Percentiles rank a stretch among this genome's conserved stretches.
phyloP scores from a whole-genome alignment of 2,797 vertebrate species.

The Eremophila alpestris region DNA sequence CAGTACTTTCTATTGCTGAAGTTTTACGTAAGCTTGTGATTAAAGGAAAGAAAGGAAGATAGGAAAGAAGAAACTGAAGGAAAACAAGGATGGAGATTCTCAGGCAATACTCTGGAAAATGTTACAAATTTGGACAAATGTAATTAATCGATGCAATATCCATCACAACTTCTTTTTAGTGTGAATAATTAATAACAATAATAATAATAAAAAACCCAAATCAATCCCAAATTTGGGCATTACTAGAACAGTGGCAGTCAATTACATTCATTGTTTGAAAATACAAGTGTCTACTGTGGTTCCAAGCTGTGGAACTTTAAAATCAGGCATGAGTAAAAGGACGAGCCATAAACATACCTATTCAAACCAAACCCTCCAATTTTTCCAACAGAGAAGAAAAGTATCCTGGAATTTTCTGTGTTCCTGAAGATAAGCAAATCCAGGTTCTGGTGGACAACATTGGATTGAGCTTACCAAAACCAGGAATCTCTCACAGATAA shows the following conservation, averaged over 20 bases:
- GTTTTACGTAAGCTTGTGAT: not conserved
- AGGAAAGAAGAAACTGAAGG: not conserved
- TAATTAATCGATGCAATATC: not conserved
- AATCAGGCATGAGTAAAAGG: not conserved
- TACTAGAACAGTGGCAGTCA: not conserved
- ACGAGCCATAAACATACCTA: not conserved
- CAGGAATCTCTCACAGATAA: not conserved
- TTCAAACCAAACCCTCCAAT: not conserved
- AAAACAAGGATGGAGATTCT: not conserved
- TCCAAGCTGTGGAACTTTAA: not conserved
- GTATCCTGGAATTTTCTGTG: rapidly evolving
- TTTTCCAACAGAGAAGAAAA: not conserved
- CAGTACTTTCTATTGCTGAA: not conserved
- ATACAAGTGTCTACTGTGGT: not conserved
- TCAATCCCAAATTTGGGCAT: not conserved
- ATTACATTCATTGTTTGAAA: not conserved
- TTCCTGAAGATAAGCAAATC: not conserved
- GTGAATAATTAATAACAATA: not conserved
- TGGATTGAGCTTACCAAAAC: not conserved
- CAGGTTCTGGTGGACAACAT: not conserved
- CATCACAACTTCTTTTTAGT: not conserved
- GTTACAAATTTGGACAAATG: not conserved
- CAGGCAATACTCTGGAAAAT: not conserved
- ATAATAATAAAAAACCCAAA: not conserved
- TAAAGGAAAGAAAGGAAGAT: not conserved